phyloP scores from a whole-genome alignment of 2,113 vertebrate species.

The Egretta garzetta region DNA sequence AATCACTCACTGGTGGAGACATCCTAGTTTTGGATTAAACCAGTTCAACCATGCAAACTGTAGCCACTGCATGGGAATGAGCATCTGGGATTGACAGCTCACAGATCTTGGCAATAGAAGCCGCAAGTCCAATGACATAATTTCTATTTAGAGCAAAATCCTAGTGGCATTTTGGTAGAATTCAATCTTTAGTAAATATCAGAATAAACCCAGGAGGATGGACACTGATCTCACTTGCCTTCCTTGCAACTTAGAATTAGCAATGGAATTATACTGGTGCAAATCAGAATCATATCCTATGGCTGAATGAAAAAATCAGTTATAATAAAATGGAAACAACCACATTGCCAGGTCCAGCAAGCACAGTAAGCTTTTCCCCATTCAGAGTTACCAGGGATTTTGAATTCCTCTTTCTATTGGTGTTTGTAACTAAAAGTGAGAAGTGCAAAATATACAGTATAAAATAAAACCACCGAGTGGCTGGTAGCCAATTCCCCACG shows the following conservation, averaged over 20 bases:
- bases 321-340: neutral
- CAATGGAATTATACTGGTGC: neutral
- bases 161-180: constrained; percentile 53
- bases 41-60: constrained; percentile 90
- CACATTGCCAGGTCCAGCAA: neutral
- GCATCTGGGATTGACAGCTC: constrained; percentile 85
- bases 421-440: neutral
- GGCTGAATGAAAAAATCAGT: neutral
- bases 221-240: neutral
- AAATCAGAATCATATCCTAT: neutral
- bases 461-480: neutral
- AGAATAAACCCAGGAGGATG: neutral
- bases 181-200: constrained; percentile 28
- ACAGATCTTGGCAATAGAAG: constrained; percentile 74
- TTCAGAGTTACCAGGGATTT: neutral
- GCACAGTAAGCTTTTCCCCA: neutral
- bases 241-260: neutral
- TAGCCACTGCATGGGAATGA: constrained; percentile 79
- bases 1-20: constrained; percentile 78
- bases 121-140: constrained; percentile 78
- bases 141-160: constrained; percentile 74
- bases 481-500: neutral
- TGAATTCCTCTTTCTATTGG: neutral
- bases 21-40: constrained; percentile 82
- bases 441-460: neutral